A percentile compares a stretch with the other conserved stretches of the same genome.
phyloP scores from a whole-genome alignment of 2,888 invertebrate genomes.

The Heliconius ismenius region DNA sequence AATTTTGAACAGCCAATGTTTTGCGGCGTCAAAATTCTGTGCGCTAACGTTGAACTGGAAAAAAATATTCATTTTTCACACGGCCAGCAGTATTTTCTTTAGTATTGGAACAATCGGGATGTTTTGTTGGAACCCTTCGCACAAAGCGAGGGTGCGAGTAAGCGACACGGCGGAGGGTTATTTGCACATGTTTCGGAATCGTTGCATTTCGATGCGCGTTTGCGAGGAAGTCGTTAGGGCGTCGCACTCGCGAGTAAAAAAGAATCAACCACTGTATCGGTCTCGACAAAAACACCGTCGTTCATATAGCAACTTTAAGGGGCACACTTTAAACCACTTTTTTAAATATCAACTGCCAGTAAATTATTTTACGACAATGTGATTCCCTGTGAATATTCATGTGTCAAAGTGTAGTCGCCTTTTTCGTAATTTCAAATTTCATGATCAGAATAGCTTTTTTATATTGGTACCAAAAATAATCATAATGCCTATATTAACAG shows the following conservation, averaged over 20 bases:
- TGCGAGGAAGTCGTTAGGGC: constrained; percentile 69
- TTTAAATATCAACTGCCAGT: constrained; percentile 28
- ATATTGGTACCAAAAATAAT: too few relatives aligned
- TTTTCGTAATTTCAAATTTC: too few relatives aligned
- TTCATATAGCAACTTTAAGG: constrained; percentile 36
- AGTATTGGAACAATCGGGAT: constrained; percentile 67
- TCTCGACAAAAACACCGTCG: constrained; percentile 54
- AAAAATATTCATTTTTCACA: constrained; percentile 66
- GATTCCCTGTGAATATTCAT: constrained; percentile 36
- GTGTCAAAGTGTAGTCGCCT: constrained; percentile 21
- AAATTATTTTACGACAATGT: constrained; percentile 31
- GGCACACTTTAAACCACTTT: constrained; percentile 30
- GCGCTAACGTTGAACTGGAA: constrained; percentile 51
- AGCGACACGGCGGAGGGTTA: constrained; percentile 51
- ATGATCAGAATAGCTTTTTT: too few relatives aligned
- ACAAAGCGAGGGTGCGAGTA: constrained; percentile 56
- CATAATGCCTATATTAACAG: too few relatives aligned
- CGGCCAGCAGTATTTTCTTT: constrained; percentile 65
- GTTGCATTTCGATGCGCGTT: constrained; percentile 63
- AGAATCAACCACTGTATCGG: constrained; percentile 55
- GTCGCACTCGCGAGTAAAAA: constrained; percentile 58
- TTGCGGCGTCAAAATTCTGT: constrained; percentile 51
- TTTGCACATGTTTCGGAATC: constrained; percentile 61
- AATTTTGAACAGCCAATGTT: constrained; percentile 48
- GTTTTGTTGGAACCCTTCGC: constrained; percentile 58